Evolutionary conservation across 2,888 invertebrate genomes (phyloP).

Genomic region (Neoascia interrupta): DNA sequence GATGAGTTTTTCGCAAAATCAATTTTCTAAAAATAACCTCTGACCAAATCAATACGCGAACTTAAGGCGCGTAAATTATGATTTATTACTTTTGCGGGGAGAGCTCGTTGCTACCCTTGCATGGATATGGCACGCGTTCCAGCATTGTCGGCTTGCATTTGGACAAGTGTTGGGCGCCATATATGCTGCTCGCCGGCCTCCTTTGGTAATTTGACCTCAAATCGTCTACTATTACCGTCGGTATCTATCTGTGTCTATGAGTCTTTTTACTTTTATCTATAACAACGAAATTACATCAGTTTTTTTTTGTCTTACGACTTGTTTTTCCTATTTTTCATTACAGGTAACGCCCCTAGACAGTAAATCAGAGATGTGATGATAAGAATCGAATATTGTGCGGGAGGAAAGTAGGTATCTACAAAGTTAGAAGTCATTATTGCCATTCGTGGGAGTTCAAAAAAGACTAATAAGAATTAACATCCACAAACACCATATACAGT

Average conservation of each 20-base stretch:
- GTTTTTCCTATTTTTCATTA: not conserved
- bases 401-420: not conserved
- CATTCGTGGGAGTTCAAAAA: too few relatives aligned
- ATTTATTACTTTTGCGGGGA: conserved; percentile 34
- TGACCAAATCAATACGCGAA: conserved; percentile 46
- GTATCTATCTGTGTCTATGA: not conserved
- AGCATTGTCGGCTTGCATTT: not conserved
- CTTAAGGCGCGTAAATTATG: conserved; percentile 18
- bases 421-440: not conserved
- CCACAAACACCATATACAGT: too few relatives aligned
- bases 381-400: not conserved
- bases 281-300: not conserved
- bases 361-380: not conserved
- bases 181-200: not conserved
- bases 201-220: not conserved
- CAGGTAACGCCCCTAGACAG: not conserved
- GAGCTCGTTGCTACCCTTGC: not conserved
- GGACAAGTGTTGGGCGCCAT: not conserved
- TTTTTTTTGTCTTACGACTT: not conserved
- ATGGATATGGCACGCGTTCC: not conserved
- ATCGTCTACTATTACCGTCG: not conserved
- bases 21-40: conserved; percentile 48
- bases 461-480: too few relatives aligned
- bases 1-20: not conserved
- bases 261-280: not conserved